Evolutionary conservation across 2,797 vertebrate species (phyloP).

Genomic region (Eulemur mongoz): DNA sequence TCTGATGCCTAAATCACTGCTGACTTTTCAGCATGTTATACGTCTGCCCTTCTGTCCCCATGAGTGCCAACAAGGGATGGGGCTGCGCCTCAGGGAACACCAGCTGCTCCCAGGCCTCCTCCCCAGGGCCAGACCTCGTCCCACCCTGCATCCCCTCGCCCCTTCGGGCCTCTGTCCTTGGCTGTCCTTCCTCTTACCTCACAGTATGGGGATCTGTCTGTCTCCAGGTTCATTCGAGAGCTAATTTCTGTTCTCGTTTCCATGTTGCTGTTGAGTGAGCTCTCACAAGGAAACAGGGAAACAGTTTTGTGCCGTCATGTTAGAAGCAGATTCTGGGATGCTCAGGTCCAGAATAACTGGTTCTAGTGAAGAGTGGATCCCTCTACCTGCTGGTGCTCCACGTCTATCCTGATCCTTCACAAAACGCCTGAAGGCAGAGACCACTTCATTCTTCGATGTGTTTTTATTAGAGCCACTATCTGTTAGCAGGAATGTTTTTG

Average conservation of each 20-base stretch:
- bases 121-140: no score
- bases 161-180: background rate
- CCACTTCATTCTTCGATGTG: no score
- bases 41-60: background rate
- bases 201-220: background rate
- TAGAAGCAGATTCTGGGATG: background rate
- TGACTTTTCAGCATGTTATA: background rate
- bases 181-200: background rate
- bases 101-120: background rate
- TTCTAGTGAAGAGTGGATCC: background rate
- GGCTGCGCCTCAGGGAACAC: no score
- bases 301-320: background rate
- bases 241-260: background rate
- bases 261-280: background rate
- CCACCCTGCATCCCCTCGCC: accelerated
- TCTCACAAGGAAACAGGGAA: background rate
- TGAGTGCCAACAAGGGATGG: background rate
- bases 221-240: background rate
- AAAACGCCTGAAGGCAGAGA: background rate
- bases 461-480: background rate
- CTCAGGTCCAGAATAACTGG: background rate
- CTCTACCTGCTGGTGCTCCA: no score
- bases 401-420: background rate
- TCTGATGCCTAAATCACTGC: background rate
- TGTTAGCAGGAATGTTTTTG: background rate